Conservation (phyloP, 2,797 vertebrate genomes). For the Acanthiza pusilla region DNA sequence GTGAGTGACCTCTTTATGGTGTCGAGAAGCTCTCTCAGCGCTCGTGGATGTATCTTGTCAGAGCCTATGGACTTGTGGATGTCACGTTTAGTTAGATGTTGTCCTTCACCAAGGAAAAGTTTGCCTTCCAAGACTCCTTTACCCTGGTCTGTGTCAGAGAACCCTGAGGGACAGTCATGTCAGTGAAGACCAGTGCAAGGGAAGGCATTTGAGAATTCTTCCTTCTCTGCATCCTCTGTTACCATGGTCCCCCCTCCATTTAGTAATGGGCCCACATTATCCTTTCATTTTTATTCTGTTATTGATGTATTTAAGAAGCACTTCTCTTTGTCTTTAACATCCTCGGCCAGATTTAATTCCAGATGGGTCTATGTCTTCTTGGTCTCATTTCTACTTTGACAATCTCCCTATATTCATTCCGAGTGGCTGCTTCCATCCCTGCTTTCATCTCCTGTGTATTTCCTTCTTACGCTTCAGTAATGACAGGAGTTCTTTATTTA, state of each 20-base stretch:
- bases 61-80: not conserved
- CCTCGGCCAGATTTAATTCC: not conserved
- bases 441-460: not conserved
- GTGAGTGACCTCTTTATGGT: accelerated
- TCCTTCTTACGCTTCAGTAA: not conserved
- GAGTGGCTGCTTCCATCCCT: not conserved
- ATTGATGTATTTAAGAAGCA: not conserved
- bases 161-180: not conserved
- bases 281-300: not conserved
- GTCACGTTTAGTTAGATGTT: not conserved
- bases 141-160: not conserved
- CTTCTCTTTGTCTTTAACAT: not conserved
- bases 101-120: not conserved
- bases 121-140: not conserved
- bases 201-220: not conserved
- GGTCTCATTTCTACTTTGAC: not conserved
- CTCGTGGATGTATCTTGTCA: not conserved
- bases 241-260: accelerated
- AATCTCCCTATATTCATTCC: not conserved
- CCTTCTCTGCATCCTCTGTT: accelerated
- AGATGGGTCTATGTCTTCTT: not conserved
- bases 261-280: not conserved
- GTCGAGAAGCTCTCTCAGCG: not conserved
- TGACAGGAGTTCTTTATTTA: not conserved
- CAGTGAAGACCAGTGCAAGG: not conserved